Percentiles rank a stretch among this genome's conserved stretches.
phyloP scores from a whole-genome alignment of 1,140 invertebrate genomes.

The Lamellibrachia luymesi region DNA sequence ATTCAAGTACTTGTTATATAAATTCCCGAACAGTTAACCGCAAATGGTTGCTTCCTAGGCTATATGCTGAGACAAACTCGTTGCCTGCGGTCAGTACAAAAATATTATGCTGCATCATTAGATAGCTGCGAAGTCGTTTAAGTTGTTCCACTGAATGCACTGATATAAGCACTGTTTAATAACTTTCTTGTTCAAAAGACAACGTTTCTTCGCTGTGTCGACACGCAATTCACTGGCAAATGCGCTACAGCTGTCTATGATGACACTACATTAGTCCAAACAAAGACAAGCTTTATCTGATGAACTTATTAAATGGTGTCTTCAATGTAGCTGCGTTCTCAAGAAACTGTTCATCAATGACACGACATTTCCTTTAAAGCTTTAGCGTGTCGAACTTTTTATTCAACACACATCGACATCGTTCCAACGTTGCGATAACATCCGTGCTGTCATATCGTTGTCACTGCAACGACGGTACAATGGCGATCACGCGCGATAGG shows the following conservation, averaged over 20 bases:
- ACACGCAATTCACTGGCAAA: not conserved
- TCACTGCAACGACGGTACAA: not conserved
- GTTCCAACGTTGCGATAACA: not conserved
- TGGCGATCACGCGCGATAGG: too few relatives aligned
- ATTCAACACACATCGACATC: not conserved
- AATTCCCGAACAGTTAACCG: not conserved
- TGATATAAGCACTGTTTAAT: not conserved
- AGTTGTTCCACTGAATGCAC: not conserved
- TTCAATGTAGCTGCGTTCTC: not conserved
- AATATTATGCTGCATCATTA: too few relatives aligned
- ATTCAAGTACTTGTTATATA: too few relatives aligned
- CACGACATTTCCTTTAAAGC: not conserved
- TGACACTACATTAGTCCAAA: not conserved
- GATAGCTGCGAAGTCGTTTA: not conserved
- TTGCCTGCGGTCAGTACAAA: not conserved
- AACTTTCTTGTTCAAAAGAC: not conserved
- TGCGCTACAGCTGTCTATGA: not conserved
- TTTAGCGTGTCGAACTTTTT: not conserved
- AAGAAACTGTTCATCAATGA: not conserved
- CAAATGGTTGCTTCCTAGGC: not conserved
- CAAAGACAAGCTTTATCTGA: not conserved
- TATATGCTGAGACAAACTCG: not conserved
- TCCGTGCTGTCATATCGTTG: constrained; percentile 7
- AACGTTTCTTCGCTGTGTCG: not conserved
- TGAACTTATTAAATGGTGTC: not conserved